A percentile compares a stretch with the other conserved stretches of the same genome.
These are phyloP conservation scores for Dasyprocta punctata DNA, from an alignment of 2,113 vertebrate genomes.

Conservation along the genomic window DNA sequence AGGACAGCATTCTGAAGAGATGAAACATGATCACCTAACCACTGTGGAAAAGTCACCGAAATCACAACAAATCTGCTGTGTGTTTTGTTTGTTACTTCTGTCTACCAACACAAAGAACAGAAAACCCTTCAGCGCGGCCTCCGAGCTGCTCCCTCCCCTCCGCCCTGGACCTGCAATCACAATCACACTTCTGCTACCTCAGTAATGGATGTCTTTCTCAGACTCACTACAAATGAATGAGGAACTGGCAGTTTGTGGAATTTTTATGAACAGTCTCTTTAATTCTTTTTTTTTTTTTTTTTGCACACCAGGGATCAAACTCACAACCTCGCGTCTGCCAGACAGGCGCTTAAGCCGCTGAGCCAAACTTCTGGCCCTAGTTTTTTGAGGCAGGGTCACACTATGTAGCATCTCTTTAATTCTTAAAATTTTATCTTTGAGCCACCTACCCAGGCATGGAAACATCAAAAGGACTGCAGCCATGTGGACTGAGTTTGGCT, in stretches of 20 bases:
- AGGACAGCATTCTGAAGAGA: not conserved
- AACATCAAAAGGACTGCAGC: not conserved
- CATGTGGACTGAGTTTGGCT: not conserved
- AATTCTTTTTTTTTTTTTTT: too few relatives aligned
- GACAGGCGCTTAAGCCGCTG: too few relatives aligned
- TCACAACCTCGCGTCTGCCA: too few relatives aligned
- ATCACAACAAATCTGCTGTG: not conserved
- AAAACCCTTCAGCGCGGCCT: not conserved
- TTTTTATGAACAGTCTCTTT: not conserved
- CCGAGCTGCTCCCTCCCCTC: too few relatives aligned
- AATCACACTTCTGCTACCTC: not conserved
- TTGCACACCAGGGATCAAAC: too few relatives aligned
- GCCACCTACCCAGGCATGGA: too few relatives aligned
- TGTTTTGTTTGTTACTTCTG: not conserved
- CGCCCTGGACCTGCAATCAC: not conserved
- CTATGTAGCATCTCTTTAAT: too few relatives aligned
- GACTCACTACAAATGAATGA: not conserved
- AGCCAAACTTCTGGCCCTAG: too few relatives aligned
- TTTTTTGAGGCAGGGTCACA: too few relatives aligned
- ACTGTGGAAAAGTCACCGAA: conserved; percentile 16
- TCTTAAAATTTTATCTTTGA: not conserved
- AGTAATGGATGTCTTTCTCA: not conserved
- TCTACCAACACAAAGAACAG: not conserved
- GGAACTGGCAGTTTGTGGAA: not conserved
- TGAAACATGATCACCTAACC: not conserved